Conservation (phyloP, 35 echinoderm and acorn worm species). For the Apostichopus japonicus region DNA sequence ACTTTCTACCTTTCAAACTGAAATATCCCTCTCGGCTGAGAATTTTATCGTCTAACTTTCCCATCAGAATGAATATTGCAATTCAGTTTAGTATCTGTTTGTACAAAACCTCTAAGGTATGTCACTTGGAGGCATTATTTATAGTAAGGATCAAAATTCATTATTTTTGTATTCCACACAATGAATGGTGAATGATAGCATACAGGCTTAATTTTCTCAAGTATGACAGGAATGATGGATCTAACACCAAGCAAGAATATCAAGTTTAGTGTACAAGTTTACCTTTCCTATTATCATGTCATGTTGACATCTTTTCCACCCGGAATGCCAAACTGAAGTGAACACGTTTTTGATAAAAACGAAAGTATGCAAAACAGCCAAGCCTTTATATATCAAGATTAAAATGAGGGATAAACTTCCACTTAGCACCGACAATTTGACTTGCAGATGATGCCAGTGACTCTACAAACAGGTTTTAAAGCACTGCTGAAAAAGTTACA, state of each 20-base stretch:
- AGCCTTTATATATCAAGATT: too few relatives aligned
- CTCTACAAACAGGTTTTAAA: too few relatives aligned
- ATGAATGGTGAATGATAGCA: slow-evolving; percentile 33
- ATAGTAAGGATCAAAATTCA: slow-evolving; percentile 49
- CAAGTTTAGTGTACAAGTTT: not conserved
- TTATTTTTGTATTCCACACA: slow-evolving; percentile 27
- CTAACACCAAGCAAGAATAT: not conserved
- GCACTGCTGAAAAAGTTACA: too few relatives aligned
- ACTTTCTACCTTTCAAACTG: slow-evolving; percentile 35
- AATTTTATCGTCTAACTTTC: slow-evolving; percentile 6
- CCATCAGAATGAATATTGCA: slow-evolving; percentile 5
- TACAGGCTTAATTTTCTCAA: slow-evolving; percentile 8
- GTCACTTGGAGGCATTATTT: slow-evolving; percentile 39
- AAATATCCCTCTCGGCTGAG: slow-evolving; percentile 20
- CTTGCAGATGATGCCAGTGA: too few relatives aligned
- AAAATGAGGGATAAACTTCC: too few relatives aligned
- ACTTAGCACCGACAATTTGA: too few relatives aligned
- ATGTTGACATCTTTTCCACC: not conserved
- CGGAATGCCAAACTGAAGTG: not conserved
- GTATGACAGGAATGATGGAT: slow-evolving; percentile 13
- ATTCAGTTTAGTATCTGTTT: slow-evolving; percentile 9
- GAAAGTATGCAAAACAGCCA: too few relatives aligned
- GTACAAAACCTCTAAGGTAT: slow-evolving; percentile 29
- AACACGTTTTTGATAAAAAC: too few relatives aligned
- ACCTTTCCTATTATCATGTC: not conserved